Percentiles rank a stretch among this genome's conserved stretches.
These are phyloP conservation scores for Prochilodus magdalenae DNA, from an alignment of 2,113 vertebrate genomes.

Conservation along the genomic window DNA sequence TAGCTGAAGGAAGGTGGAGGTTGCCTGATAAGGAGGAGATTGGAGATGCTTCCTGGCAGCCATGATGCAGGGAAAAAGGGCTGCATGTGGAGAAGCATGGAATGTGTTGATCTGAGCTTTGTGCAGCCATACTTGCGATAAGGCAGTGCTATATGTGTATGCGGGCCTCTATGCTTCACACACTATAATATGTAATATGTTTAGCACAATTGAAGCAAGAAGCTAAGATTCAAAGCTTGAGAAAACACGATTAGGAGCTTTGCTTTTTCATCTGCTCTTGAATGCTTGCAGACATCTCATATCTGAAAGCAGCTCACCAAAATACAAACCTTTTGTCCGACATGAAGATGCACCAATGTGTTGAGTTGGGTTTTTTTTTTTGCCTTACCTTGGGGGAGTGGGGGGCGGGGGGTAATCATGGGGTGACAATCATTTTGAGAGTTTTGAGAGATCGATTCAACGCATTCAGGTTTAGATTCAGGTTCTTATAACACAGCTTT, in stretches of 20 bases:
- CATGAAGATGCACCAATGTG: neutral
- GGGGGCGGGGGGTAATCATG: too few species aligned
- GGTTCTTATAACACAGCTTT: too few species aligned
- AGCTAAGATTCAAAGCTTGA: neutral
- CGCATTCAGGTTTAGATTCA: too few species aligned
- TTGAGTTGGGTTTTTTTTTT: too few species aligned
- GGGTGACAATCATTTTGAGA: too few species aligned
- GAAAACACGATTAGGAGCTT: conserved; percentile 27
- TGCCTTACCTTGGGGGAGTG: too few species aligned
- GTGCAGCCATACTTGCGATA: conserved; percentile 26
- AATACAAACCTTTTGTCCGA: neutral
- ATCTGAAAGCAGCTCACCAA: neutral
- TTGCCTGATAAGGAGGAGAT: conserved; percentile 44
- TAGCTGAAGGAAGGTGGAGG: conserved; percentile 34
- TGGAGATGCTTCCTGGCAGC: conserved; percentile 29
- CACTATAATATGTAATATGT: conserved; percentile 24
- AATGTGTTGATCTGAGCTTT: conserved; percentile 39
- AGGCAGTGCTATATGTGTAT: conserved; percentile 19
- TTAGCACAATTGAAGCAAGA: conserved; percentile 3
- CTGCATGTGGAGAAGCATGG: conserved; percentile 27
- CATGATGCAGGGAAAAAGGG: conserved; percentile 24
- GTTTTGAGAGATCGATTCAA: too few species aligned
- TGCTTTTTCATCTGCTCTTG: neutral
- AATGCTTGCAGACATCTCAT: neutral
- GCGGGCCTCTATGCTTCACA: conserved; percentile 25